These are phyloP conservation scores for Coreius guichenoti DNA, from an alignment of 2,797 vertebrate species.

Conservation along the genomic window DNA sequence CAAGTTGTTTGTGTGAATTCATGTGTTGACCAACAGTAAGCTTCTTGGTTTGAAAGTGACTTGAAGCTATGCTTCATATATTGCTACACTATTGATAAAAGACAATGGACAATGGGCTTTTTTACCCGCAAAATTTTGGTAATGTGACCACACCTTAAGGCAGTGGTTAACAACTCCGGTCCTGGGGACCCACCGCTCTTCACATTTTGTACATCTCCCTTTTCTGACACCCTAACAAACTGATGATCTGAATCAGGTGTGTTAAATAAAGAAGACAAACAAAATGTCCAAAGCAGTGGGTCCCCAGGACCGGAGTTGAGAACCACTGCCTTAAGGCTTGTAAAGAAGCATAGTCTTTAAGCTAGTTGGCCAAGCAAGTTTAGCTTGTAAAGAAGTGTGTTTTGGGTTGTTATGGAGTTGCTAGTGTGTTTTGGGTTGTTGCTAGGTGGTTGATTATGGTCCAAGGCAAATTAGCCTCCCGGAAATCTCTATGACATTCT, in stretches of 20 bases:
- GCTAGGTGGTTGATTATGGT: slow-evolving; percentile 9
- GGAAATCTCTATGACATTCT: neutral
- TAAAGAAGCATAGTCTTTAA: neutral
- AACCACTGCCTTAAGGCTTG: neutral
- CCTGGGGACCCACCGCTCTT: neutral
- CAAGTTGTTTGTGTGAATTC: neutral
- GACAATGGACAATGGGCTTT: neutral
- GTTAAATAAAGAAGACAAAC: neutral
- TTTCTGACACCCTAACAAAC: neutral
- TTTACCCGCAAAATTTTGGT: neutral
- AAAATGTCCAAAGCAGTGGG: neutral
- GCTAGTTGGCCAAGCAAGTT: neutral
- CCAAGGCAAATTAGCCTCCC: neutral
- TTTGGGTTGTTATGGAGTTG: neutral
- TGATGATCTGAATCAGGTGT: neutral
- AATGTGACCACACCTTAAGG: neutral
- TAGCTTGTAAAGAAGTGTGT: neutral
- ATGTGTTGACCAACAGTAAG: neutral
- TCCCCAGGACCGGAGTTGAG: neutral
- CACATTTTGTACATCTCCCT: neutral
- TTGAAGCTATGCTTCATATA: neutral
- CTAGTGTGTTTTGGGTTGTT: slow-evolving; percentile 12
- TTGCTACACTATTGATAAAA: neutral
- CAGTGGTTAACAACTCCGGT: neutral
- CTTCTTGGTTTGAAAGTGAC: neutral